Percentiles rank a stretch among this genome's conserved stretches.
Evolutionary conservation across 2,888 invertebrate species (phyloP).

Genomic region (Blera fallax): DNA sequence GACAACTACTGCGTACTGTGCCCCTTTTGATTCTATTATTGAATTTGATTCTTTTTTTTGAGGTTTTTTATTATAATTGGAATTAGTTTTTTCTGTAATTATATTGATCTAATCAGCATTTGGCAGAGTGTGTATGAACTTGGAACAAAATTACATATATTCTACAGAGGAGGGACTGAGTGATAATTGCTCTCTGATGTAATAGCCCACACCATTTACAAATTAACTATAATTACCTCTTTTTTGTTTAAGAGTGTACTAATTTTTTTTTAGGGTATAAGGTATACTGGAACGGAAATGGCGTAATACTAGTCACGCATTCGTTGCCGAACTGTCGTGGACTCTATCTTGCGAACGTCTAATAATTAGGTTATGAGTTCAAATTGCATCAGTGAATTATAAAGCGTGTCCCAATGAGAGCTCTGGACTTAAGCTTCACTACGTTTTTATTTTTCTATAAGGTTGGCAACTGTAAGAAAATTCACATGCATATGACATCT

Average conservation of each 20-base stretch:
- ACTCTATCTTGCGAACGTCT: too few relatives aligned
- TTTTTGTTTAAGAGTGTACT: neutral
- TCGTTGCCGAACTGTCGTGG: too few relatives aligned
- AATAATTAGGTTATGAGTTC: too few relatives aligned
- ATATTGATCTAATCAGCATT: neutral
- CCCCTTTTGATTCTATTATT: neutral
- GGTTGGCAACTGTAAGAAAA: too few relatives aligned
- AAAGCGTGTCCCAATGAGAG: too few relatives aligned
- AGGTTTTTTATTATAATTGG: neutral
- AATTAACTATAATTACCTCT: neutral
- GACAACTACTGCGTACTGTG: slow-evolving; percentile 21
- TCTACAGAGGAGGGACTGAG: neutral
- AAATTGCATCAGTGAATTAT: too few relatives aligned
- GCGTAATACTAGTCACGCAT: neutral
- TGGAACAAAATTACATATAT: slow-evolving; percentile 1
- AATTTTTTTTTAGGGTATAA: neutral
- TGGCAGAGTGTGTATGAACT: neutral
- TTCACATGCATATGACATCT: too few relatives aligned
- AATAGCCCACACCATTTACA: neutral
- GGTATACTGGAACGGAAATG: neutral
- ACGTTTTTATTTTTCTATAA: too few relatives aligned
- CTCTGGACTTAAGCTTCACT: too few relatives aligned
- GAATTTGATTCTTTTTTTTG: slow-evolving; percentile 13
- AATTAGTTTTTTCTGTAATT: neutral
- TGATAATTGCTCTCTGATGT: neutral